Evolutionary conservation across 2,797 vertebrate species (phyloP).

Genomic region (Oreochromis mossambicus): DNA sequence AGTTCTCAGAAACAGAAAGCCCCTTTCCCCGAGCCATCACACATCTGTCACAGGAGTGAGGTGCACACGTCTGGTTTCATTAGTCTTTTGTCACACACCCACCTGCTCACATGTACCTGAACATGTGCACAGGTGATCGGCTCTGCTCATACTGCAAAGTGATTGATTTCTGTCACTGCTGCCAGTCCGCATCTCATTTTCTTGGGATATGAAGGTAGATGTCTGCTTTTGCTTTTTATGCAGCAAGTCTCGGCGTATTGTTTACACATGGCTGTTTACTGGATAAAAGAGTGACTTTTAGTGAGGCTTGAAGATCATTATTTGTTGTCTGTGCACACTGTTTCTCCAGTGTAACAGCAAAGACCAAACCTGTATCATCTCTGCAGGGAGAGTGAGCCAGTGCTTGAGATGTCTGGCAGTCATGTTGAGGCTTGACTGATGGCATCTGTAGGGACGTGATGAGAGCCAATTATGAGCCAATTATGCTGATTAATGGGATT

Average conservation of each 20-base stretch:
- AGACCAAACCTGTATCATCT: neutral
- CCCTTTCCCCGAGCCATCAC: neutral
- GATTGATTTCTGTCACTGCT: neutral
- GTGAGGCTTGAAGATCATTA: neutral
- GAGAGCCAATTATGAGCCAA: slow-evolving; percentile 64
- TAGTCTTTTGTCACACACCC: slow-evolving; percentile 6
- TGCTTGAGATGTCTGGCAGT: slow-evolving; percentile 26
- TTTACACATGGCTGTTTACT: slow-evolving; percentile 15
- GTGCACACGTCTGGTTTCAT: slow-evolving; percentile 25
- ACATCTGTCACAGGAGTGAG: slow-evolving; percentile 2
- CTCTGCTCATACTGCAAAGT: neutral
- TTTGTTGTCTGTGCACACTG: neutral
- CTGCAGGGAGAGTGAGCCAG: slow-evolving; percentile 1
- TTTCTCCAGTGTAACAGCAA: neutral
- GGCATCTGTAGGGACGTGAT: slow-evolving; percentile 62
- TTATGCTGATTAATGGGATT: slow-evolving; percentile 73
- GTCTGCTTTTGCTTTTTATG: slow-evolving; percentile 1
- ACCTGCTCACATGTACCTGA: slow-evolving; percentile 3
- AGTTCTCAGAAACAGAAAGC: neutral
- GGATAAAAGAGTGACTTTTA: neutral
- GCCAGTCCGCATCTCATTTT: slow-evolving; percentile 1
- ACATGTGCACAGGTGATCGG: neutral
- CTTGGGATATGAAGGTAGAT: neutral
- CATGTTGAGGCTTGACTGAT: slow-evolving; percentile 50
- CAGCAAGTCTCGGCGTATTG: neutral